Evolutionary conservation across 2,797 vertebrate species (phyloP), one percentile per base, ranked within the genome.

Genomic region (Chelmon rostratus): DNA sequence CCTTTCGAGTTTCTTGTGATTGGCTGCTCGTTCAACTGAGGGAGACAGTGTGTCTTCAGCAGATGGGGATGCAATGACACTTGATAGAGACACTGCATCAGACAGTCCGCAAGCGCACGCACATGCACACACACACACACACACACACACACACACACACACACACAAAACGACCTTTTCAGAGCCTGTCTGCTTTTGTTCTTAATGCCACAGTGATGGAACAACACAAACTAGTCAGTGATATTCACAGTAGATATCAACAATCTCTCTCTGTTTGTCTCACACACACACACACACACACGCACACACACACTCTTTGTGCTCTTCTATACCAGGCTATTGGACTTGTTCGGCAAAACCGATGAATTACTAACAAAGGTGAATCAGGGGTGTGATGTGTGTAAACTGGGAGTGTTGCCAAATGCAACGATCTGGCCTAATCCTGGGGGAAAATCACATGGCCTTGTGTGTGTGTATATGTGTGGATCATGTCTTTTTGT

Each of bases 281-380:
- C 42, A 10, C 28, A n/a, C 59, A 10, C 75, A 44, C 33, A 18
- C 65, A 38, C 44, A 64, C 40, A 23, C n/a, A 50, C 78, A 50
- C 62, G 70, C 49, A 47, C 25, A 68, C 38, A 42, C 62, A 57
- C 35, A n/a, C 54, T 15, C 57, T 63, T 58, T 9, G 9, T 72
- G 21, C 35, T 53, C 59, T 40, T 78, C 64, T n/a, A 46, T 38
- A 61, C 61, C 56, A 64, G 37, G 46, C 35, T 59, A 42, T 10
- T 38, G 66, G 59, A 65, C 46, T 70, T 54, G 67, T 81, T 76
- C 54, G 13, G 76, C 46, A 77, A 81, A 89, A 87, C 65, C 73
- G 28, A 92, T 91, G 85, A 91, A 91, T 91, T 86, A 88, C 81
- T 84, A 89, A 93, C 91, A 92, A 92, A 93, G 90, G 88, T 91